These are phyloP conservation scores for Drosophila lini DNA, from an alignment of 1,140 invertebrate genomes.

Conservation along the genomic window DNA sequence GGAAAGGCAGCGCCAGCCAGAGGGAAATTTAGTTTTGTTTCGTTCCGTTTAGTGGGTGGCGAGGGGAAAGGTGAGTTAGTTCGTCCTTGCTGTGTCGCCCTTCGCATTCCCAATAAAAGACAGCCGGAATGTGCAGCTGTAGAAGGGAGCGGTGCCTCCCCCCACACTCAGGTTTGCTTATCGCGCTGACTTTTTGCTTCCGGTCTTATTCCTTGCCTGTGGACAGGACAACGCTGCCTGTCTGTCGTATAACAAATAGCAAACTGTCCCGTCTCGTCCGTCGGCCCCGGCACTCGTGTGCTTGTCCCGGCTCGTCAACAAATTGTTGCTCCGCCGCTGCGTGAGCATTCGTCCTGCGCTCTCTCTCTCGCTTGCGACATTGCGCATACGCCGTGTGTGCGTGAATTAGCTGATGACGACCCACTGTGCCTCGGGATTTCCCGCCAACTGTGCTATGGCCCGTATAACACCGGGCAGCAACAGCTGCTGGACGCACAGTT, in stretches of 20 bases:
- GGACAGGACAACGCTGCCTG: conserved; percentile 46
- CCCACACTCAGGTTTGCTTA: conserved; percentile 44
- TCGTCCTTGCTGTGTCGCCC: conserved; percentile 39
- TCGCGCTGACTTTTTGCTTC: conserved; percentile 78
- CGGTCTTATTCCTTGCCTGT: conserved; percentile 62
- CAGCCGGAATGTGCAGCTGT: conserved; percentile 56
- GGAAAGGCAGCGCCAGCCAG: conserved; percentile 10
- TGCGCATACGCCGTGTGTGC: conserved; percentile 77
- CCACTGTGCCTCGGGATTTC: conserved; percentile 59
- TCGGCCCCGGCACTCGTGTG: conserved; percentile 19
- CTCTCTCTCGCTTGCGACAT: conserved; percentile 34
- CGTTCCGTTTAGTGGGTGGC: not conserved
- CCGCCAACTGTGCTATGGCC: conserved; percentile 51
- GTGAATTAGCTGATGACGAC: conserved; percentile 14
- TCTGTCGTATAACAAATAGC: conserved; percentile 56
- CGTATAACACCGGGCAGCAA: conserved; percentile 69
- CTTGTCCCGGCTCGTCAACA: conserved; percentile 64
- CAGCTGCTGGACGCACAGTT: conserved; percentile 74
- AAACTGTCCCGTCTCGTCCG: conserved; percentile 11
- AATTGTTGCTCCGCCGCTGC: conserved; percentile 75
- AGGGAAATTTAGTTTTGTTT: conserved; percentile 15
- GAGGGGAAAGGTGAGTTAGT: conserved; percentile 16
- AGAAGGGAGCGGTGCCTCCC: not conserved
- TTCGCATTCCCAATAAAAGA: conserved; percentile 60
- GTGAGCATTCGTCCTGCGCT: conserved; percentile 40